Conservation (phyloP, 2,888 invertebrate species). For the Eupsilia transversa region DNA sequence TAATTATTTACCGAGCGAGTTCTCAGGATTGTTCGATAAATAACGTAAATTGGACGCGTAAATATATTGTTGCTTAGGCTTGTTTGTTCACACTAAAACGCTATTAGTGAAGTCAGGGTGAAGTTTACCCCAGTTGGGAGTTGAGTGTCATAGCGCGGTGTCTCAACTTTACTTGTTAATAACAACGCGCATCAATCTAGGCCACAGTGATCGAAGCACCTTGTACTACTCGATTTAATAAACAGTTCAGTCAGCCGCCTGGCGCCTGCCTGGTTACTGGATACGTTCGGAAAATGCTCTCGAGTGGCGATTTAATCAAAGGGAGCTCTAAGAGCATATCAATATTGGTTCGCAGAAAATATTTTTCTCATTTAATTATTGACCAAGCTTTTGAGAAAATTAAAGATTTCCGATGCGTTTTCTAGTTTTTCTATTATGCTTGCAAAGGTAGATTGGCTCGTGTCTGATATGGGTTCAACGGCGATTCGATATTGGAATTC, state of each 20-base stretch:
- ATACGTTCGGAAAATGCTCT: slow-evolving; percentile 44
- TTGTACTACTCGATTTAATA: slow-evolving; percentile 57
- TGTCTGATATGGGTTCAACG: slow-evolving; percentile 46
- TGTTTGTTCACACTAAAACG: slow-evolving; percentile 62
- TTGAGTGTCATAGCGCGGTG: slow-evolving; percentile 51
- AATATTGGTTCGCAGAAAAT: slow-evolving; percentile 23
- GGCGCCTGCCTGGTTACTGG: slow-evolving; percentile 42
- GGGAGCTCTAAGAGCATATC: slow-evolving; percentile 9
- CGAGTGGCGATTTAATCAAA: slow-evolving; percentile 50
- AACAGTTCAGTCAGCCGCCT: slow-evolving; percentile 39
- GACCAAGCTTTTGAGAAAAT: slow-evolving; percentile 24
- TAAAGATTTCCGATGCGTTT: slow-evolving; percentile 23
- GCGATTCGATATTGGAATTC: slow-evolving; percentile 41
- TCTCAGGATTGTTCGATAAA: slow-evolving; percentile 67
- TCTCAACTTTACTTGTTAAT: slow-evolving; percentile 61
- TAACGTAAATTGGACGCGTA: slow-evolving; percentile 67
- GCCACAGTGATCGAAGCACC: slow-evolving; percentile 47
- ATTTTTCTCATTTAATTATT: slow-evolving; percentile 39
- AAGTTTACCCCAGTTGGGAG: slow-evolving; percentile 66
- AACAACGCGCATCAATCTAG: slow-evolving; percentile 58
- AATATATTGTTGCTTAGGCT: slow-evolving; percentile 59
- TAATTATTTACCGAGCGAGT: slow-evolving; percentile 73
- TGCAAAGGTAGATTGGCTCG: slow-evolving; percentile 45
- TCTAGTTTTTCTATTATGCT: slow-evolving; percentile 30
- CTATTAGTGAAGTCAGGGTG: slow-evolving; percentile 61